A percentile compares a stretch with the other conserved stretches of the same genome.
These are phyloP conservation scores for Bombus confusus DNA, from an alignment of 1,140 invertebrate species.

Conservation along the genomic window DNA sequence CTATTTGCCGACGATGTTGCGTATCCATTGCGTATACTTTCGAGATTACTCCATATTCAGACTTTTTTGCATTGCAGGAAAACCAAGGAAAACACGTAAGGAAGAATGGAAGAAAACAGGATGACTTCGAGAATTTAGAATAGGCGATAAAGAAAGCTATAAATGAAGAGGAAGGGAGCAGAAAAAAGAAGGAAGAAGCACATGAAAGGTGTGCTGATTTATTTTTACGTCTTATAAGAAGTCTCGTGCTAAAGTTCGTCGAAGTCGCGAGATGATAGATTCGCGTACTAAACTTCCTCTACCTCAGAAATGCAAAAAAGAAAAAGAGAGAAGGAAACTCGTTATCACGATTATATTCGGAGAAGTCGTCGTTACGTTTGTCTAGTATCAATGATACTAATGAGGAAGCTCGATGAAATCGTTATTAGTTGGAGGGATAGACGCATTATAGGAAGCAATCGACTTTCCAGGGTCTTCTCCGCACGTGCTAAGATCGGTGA, in stretches of 20 bases:
- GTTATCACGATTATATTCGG: slow-evolving; percentile 53
- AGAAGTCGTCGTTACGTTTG: slow-evolving; percentile 50
- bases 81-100: neutral
- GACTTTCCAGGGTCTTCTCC: too few relatives aligned
- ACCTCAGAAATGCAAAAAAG: neutral
- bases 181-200: neutral
- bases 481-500: too few relatives aligned
- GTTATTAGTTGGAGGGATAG: slow-evolving; percentile 44
- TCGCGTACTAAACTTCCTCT: neutral
- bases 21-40: neutral
- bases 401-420: slow-evolving; percentile 33
- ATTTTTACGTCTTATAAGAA: neutral
- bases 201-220: neutral
- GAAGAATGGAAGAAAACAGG: neutral
- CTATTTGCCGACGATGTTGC: neutral
- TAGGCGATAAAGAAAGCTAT: neutral
- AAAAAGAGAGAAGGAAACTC: slow-evolving; percentile 35
- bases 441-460: neutral
- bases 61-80: neutral
- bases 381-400: slow-evolving; percentile 25
- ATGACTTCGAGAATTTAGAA: neutral
- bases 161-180: neutral
- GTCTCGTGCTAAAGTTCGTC: slow-evolving; percentile 18
- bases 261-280: neutral
- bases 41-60: slow-evolving; percentile 1